Evolutionary conservation across 2,797 vertebrate species (phyloP).

Genomic region (Scarus forsteni): DNA sequence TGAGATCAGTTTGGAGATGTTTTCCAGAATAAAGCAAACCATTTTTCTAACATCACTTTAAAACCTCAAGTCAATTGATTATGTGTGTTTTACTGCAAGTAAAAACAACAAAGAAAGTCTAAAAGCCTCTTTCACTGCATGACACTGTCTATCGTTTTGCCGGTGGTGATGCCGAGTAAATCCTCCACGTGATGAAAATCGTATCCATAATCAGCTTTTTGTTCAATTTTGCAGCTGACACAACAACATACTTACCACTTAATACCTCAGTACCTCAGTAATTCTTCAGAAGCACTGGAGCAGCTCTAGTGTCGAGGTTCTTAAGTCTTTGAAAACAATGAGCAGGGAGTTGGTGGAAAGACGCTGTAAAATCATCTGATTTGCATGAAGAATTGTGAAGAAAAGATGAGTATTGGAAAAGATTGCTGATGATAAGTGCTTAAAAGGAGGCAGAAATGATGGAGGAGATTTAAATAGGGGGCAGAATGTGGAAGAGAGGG

Average conservation of each 20-base stretch:
- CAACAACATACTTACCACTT: slow-evolving; percentile 24
- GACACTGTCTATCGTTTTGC: slow-evolving; percentile 13
- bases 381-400: slow-evolving; percentile 62
- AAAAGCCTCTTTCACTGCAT: neutral
- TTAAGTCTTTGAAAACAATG: slow-evolving; percentile 63
- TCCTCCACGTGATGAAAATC: slow-evolving; percentile 4
- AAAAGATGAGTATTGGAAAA: slow-evolving; percentile 65
- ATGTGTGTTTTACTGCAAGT: neutral
- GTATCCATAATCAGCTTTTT: slow-evolving; percentile 37
- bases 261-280: slow-evolving; percentile 33
- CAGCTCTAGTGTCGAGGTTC: slow-evolving; percentile 53
- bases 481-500: slow-evolving; percentile 1
- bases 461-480: slow-evolving; percentile 21
- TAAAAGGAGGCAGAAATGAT: slow-evolving; percentile 5
- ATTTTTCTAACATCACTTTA: too few relatives aligned
- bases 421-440: slow-evolving; percentile 60
- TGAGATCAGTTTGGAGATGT: too few relatives aligned
- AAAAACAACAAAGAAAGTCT: slow-evolving; percentile 9
- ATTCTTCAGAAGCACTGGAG: slow-evolving; percentile 64
- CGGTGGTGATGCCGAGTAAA: slow-evolving; percentile 2
- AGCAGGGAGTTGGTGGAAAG: slow-evolving; percentile 60
- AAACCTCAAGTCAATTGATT: too few relatives aligned
- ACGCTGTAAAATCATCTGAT: slow-evolving; percentile 73
- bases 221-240: slow-evolving; percentile 15
- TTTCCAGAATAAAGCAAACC: too few relatives aligned